Evolutionary conservation across 2,113 vertebrate species (phyloP).

Genomic region (Platysteira castanea): DNA sequence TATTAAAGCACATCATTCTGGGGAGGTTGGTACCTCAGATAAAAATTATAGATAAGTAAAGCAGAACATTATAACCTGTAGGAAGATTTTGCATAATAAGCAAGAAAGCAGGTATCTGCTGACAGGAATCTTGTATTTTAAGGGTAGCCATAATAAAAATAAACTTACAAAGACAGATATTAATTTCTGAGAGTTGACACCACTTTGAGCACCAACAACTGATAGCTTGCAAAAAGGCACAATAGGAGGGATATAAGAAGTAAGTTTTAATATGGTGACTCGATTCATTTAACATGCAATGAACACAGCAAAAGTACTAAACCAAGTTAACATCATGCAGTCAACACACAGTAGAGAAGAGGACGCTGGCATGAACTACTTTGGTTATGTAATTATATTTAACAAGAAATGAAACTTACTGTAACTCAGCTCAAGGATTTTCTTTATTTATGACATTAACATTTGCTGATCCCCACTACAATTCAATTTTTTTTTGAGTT

Average conservation of each 20-base stretch:
- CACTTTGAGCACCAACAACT: slow-evolving; percentile 70
- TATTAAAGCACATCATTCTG: not conserved
- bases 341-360: slow-evolving; percentile 10
- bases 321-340: slow-evolving; percentile 43
- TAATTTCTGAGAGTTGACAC: slow-evolving; percentile 71
- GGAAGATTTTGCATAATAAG: not conserved
- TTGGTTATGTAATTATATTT: not conserved
- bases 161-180: slow-evolving; percentile 71
- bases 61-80: not conserved
- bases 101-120: slow-evolving; percentile 20
- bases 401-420: slow-evolving; percentile 20
- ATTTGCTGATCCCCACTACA: slow-evolving; percentile 46
- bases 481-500: not conserved
- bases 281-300: slow-evolving; percentile 57
- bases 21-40: not conserved
- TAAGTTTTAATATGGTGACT: slow-evolving; percentile 31
- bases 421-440: not conserved
- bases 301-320: slow-evolving; percentile 49
- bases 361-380: not conserved
- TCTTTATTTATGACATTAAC: not conserved
- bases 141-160: slow-evolving; percentile 60
- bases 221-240: slow-evolving; percentile 69
- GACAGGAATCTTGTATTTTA: slow-evolving; percentile 33
- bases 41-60: not conserved
- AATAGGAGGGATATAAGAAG: slow-evolving; percentile 56